Base-by-base conservation (phyloP, 2,797 vertebrate genomes). In the Xenops minutus region DNA sequence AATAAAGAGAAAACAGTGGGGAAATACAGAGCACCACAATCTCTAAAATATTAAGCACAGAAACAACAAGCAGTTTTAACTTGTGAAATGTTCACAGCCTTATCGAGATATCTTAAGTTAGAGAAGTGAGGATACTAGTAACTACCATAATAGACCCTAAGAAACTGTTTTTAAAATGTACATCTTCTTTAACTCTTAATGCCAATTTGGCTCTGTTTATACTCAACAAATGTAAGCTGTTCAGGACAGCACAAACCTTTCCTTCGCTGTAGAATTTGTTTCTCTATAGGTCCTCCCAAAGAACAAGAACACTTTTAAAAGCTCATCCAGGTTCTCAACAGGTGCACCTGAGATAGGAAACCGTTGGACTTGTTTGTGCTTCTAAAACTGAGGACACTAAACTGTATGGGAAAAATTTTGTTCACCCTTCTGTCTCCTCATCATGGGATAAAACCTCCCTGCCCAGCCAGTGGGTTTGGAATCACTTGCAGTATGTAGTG, bases 161-260 rank as follows among this genome's bases (percentile, higher is more conserved):
- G n/a, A 64, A 81, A 11, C 6, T 77, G 36, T 22, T 71, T 62
- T 37, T 7, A 56, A 54, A 61, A 20, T 34, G 10, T 36, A 36
- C 3, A 4, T 56, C 23, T 36, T 84, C 13, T 68, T 82, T 58
- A 78, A 71, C 18, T 51, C 29, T 51, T 72, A 51, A 5, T 29
- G 32, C 56, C 52, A 4, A 48, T 39, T 64, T 68, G 2, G 1
- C 16, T 75, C 34, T 85, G 20, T 41, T 85, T 77, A 20, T 39
- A 51, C 16, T 44, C 8, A 78, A 44, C 6, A 32, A 30, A 29
- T 0, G 1, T 0, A 36, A 17, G 36, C 21, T 56, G 5, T 26
- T 74, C 69, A 59, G 63, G 20, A n/a, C 30, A 73, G 19, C 12
- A 37, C 3, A 78, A 69, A 69, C 2, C 9, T 44, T 88, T 58